Percentiles rank a stretch among this genome's conserved stretches.
These are phyloP conservation scores for Drosophila oshimai DNA, from an alignment of 1,140 invertebrate genomes.

Conservation along the genomic window DNA sequence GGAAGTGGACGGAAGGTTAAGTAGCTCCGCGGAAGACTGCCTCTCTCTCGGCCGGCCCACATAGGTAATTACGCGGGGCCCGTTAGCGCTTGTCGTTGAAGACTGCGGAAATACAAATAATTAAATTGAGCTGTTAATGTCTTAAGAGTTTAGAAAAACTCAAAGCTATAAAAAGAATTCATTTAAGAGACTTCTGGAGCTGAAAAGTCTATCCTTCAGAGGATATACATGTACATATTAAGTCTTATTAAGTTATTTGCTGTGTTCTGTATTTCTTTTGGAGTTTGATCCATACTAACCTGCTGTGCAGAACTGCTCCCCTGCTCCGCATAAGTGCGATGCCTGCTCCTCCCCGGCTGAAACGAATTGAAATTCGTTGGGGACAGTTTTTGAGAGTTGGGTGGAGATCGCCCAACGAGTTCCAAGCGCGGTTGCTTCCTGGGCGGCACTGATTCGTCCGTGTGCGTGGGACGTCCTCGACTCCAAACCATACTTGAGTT, in stretches of 20 bases:
- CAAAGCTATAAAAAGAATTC: too few relatives aligned
- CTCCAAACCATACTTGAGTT: slow-evolving; percentile 21
- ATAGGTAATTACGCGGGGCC: slow-evolving; percentile 69
- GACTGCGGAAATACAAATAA: too few relatives aligned
- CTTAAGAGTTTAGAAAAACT: too few relatives aligned
- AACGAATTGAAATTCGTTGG: slow-evolving; percentile 57
- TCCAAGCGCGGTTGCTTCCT: slow-evolving; percentile 33
- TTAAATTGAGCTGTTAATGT: too few relatives aligned
- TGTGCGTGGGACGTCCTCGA: slow-evolving; percentile 31
- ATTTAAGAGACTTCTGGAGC: too few relatives aligned
- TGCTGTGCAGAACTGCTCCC: not conserved
- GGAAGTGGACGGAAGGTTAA: slow-evolving; percentile 56
- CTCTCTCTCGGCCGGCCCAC: slow-evolving; percentile 61
- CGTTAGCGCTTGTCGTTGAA: slow-evolving; percentile 5
- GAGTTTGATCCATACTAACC: not conserved
- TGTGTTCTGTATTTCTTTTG: too few relatives aligned
- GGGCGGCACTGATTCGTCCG: slow-evolving; percentile 31
- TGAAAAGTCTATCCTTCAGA: too few relatives aligned
- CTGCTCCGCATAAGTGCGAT: slow-evolving; percentile 55
- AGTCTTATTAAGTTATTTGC: too few relatives aligned
- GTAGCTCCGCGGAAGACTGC: slow-evolving; percentile 15
- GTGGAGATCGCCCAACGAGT: not conserved
- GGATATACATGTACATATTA: too few relatives aligned
- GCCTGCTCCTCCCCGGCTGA: slow-evolving; percentile 54
- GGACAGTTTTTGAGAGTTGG: slow-evolving; percentile 27